Conservation (phyloP, 1,140 invertebrate genomes). For the Popillia japonica region DNA sequence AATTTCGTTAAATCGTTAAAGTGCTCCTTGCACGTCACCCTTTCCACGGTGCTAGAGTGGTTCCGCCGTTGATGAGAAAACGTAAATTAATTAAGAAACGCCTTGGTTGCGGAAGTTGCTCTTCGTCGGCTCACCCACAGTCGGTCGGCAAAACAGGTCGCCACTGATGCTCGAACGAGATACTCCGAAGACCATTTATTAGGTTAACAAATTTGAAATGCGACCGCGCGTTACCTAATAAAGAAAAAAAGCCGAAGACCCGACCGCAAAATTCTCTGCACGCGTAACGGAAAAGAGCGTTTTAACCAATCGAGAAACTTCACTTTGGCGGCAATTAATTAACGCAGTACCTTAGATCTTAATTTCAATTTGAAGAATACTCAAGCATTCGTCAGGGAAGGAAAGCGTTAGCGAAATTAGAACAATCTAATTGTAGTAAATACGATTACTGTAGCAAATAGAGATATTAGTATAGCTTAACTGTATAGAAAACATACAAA, state of each 20-base stretch:
- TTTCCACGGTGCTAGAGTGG: not conserved
- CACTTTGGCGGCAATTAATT: conserved; percentile 6
- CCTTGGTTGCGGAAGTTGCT: not conserved
- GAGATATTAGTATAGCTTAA: too few relatives aligned
- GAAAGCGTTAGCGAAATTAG: not conserved
- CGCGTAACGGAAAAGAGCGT: not conserved
- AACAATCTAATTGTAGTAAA: not conserved
- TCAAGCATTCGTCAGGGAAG: not conserved
- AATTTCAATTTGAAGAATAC: conserved; percentile 14
- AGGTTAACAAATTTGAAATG: conserved; percentile 28
- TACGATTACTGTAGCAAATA: not conserved
- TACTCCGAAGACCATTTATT: conserved; percentile 21
- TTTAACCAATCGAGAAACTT: conserved; percentile 20
- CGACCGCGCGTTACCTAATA: not conserved
- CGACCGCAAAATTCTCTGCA: not conserved
- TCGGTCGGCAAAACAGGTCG: not conserved
- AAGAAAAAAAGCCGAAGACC: not conserved
- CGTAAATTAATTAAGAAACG: conserved; percentile 27
- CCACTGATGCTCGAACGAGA: not conserved
- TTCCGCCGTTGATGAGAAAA: conserved; percentile 12
- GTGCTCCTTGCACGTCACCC: conserved; percentile 6
- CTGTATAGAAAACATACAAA: too few relatives aligned
- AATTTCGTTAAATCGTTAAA: conserved; percentile 32
- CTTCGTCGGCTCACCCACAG: not conserved
- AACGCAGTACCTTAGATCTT: not conserved